Evolutionary conservation across 2,113 vertebrate species (phyloP), one percentile per base, ranked within the genome.

Genomic region (Labeo catla): DNA sequence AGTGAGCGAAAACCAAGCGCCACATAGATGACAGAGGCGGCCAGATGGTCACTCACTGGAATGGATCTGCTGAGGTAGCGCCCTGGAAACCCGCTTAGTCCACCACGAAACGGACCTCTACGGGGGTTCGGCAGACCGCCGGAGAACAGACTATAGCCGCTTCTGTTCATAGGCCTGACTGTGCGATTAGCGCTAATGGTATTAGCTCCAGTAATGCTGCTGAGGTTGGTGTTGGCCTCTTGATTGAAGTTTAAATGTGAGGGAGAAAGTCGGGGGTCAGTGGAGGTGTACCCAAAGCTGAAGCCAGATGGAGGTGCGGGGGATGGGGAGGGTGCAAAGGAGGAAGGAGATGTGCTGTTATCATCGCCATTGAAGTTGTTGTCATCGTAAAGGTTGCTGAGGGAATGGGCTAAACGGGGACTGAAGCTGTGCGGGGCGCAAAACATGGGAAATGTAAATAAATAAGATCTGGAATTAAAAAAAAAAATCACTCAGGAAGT

Each of bases 341-440:
- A 57, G n/a, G 86, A 70, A 13, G 93, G 89, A 87, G 90, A 88
- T 19, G 28, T 90, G 84, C 91, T 90, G 80, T 89, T 85, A 92
- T 93, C 94, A 91, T 88, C 94, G 87, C 96, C 95, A 47, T 91
- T 88, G 87, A 95, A 95, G 76, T 95, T 93, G 49, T 94, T 88
- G 77, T 92, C 92, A 79, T 92, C 91, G 16, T 95, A 95, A 90
- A 97, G 92, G 94, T 96, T 97, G 88, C 96, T 95, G 91, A 97
- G 95, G 66, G 96, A 97, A 93, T 92, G 96, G 92, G 96, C 96
- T 94, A 96, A 94, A 89, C 96, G 93, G 87, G 96, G 95, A 93
- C 93, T 96, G 91, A 95, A 70, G 92, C 96, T 97, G 93, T 89
- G 91, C 84, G 77, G 87, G 39, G 57, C 10, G 66, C 10, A 76